Evolutionary conservation across 2,797 vertebrate genomes (phyloP), one percentile per base, ranked within the genome.

Genomic region (Chrysocyon brachyurus): DNA sequence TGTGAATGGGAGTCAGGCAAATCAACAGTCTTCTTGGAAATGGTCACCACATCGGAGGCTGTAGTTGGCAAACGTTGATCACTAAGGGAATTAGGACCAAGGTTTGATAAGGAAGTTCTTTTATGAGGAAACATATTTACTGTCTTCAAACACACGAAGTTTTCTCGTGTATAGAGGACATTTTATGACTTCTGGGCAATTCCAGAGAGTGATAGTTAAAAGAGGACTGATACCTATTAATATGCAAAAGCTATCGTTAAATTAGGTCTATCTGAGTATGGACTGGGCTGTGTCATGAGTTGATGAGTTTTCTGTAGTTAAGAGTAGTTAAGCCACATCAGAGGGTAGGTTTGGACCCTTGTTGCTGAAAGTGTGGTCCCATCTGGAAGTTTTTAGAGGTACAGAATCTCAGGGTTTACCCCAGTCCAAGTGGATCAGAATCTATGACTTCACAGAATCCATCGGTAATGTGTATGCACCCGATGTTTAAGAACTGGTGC

Each of bases 21-120:
- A 73, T 87, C 54, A 90, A 46, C 46, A 81, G 14, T 90, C 52
- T 97, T 78, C 31, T 93, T 84, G 52, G 75, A 92, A 92, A 93
- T 52, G 36, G 3, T 61, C 70, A 82, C 52, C 82, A 36, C 5
- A 24, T 89, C 56, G 75, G 36, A 92, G 5, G 14, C 52, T 56
- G 12, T 77, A 59, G 1, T 68, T 91, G 40, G 49, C 15, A 89
- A 91, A 36, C 54, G 6, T 63, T 87, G 24, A 88, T 78, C 59
- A 46, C 12, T 8, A 91, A 93, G 40, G 19, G 90, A 93, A 89
- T 15, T 66, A 66, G 59, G 91, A 73, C 46, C 16, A 72, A 64
- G n/a, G 26, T 52, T 88, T 89, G 82, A 61, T 64, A 94, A 93
- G n/a, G 49, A 75, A 87, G 14, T 2, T 21, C 73, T 84, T 83